Conservation (phyloP, 2,888 invertebrate genomes). For the Nomada fucata region DNA sequence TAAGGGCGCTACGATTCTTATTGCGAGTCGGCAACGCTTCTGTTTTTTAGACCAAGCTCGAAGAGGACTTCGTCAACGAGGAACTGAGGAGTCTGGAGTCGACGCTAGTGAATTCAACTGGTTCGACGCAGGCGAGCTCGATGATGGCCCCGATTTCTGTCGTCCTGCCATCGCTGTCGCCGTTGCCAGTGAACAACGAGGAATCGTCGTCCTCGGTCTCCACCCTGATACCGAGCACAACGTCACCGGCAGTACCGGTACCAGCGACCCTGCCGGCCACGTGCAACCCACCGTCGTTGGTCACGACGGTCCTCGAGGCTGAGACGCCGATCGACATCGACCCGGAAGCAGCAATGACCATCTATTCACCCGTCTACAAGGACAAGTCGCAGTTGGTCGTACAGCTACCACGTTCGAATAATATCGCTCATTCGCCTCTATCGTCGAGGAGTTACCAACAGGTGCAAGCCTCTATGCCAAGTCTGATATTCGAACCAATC, state of each 20-base stretch:
- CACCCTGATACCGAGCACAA: slow-evolving; percentile 65
- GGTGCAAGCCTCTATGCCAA: slow-evolving; percentile 76
- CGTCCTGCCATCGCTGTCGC: slow-evolving; percentile 80
- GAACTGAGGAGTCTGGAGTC: slow-evolving; percentile 78
- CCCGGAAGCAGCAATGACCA: slow-evolving; percentile 72
- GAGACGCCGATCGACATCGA: slow-evolving; percentile 78
- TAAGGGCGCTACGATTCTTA: slow-evolving; percentile 66
- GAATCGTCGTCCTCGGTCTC: slow-evolving; percentile 69
- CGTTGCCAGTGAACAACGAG: slow-evolving; percentile 69
- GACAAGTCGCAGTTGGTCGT: slow-evolving; percentile 78
- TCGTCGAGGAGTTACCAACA: slow-evolving; percentile 69
- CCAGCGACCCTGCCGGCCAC: slow-evolving; percentile 73
- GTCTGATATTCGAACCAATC: slow-evolving; percentile 77
- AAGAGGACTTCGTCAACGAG: slow-evolving; percentile 82
- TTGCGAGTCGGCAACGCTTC: slow-evolving; percentile 65
- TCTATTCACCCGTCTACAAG: slow-evolving; percentile 78
- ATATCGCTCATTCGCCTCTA: slow-evolving; percentile 72
- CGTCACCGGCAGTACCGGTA: slow-evolving; percentile 70
- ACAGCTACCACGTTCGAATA: slow-evolving; percentile 76
- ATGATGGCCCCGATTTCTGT: slow-evolving; percentile 79
- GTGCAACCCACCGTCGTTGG: slow-evolving; percentile 65
- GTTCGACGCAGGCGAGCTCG: slow-evolving; percentile 57
- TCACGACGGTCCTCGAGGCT: slow-evolving; percentile 71
- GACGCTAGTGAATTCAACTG: slow-evolving; percentile 62
- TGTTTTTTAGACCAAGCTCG: slow-evolving; percentile 82